These are phyloP conservation scores for Plusia festucae DNA, from an alignment of 2,888 invertebrate species.

Conservation along the genomic window DNA sequence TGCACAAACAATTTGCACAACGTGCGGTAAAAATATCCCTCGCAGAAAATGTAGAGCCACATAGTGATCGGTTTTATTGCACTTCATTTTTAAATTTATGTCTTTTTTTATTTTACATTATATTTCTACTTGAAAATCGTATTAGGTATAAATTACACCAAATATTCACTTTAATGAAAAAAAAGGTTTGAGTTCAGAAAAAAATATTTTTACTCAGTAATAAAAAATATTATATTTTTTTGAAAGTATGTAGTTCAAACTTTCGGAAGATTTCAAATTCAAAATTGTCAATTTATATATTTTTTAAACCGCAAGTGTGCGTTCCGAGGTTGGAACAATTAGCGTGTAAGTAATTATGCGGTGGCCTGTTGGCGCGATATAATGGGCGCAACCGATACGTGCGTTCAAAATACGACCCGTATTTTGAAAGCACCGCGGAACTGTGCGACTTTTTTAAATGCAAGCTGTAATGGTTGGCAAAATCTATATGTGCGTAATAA, in stretches of 20 bases:
- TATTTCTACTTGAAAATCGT: no score
- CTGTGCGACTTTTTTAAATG: slow-evolving; percentile 56
- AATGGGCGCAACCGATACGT: slow-evolving; percentile 76
- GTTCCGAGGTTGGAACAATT: slow-evolving; percentile 75
- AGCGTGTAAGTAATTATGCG: slow-evolving; percentile 79
- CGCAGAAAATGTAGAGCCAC: background rate
- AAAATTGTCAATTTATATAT: slow-evolving; percentile 48
- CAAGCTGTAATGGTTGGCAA: slow-evolving; percentile 31
- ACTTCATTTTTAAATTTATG: no score
- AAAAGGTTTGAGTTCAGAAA: no score
- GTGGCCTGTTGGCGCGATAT: slow-evolving; percentile 71
- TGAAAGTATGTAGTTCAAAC: no score
- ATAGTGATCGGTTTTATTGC: background rate
- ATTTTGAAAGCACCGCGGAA: slow-evolving; percentile 59
- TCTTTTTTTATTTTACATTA: no score
- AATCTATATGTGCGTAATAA: slow-evolving; percentile 18
- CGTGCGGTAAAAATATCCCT: no score
- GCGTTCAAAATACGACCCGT: slow-evolving; percentile 63
- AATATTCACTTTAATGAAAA: no score
- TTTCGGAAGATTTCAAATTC: slow-evolving; percentile 31
- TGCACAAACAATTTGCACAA: no score
- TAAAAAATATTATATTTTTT: no score
- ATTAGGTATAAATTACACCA: no score
- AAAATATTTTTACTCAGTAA: no score
- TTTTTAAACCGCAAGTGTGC: slow-evolving; percentile 45